Evolutionary conservation across 92 coral and sea anemone genomes (phyloP), one percentile per base, ranked within the genome.

Genomic region (Heteractis magnifica): DNA sequence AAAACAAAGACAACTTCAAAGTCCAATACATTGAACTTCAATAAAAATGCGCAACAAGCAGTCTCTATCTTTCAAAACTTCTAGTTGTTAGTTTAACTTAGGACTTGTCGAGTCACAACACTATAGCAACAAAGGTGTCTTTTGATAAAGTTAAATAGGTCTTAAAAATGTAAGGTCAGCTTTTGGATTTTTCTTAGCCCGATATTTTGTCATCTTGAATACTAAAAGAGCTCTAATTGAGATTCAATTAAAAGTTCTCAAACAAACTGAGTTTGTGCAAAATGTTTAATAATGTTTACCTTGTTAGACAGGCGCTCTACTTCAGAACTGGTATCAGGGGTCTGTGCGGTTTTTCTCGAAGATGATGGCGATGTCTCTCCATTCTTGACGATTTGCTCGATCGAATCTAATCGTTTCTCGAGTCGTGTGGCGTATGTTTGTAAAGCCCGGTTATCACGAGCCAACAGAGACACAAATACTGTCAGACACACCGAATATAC

Each of bases 401-500:
- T 77, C 16, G 84, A 77, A 23, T 73, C 82, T 23, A 93, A 50
- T 41, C 95, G 92, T 76, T 85, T 75, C 72, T 87, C 86, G 48
- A 93, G 78, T 72, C 84, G 86, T 81, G 86, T 62, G 77, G 91
- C 85, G 74, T 89, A 83, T 4, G 85, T 78, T 65, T 84, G 83
- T 20, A 93, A 89, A 13, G 84, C 84, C 62, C 79, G 83, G 86
- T 91, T 77, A 53, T 93, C 92, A 52, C 91, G 90, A 77, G 83
- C 83, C 85, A 93, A 68, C 49, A 86, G 73, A 13, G 74, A 76
- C 71, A 91, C 16, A 50, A 89, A 91, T 12, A 87, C 77, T 13
- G 93, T 84, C 84, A 91, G 71, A 44, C 90, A 82, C 52, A 93
- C 83, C 82, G 88, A 86, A 83, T 89, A 89, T 73, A 93, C 81